Evolutionary conservation across 2,888 invertebrate species (phyloP).

Genomic region (Kuschelorhynchus macadamiae): DNA sequence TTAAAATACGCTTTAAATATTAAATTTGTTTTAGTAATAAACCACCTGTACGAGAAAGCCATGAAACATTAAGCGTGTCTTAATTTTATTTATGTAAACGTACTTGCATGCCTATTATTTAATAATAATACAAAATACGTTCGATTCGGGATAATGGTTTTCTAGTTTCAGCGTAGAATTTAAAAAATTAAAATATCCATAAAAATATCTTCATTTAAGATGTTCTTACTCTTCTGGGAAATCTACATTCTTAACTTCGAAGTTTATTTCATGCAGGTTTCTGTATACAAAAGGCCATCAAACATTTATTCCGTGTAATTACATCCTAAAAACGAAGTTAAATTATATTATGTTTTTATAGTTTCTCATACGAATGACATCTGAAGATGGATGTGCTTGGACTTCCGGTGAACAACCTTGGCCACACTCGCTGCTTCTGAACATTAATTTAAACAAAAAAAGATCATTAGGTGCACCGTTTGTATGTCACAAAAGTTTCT

Average conservation of each 20-base stretch:
- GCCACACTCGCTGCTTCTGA: conserved; percentile 64
- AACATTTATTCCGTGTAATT: conserved; percentile 48
- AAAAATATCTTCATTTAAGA: neutral
- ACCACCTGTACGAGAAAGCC: conserved; percentile 28
- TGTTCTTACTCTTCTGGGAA: no score
- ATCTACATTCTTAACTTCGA: neutral
- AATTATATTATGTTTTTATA: conserved; percentile 64
- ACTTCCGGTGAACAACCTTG: conserved; percentile 63
- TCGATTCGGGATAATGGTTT: no score
- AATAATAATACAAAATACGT: conserved; percentile 20
- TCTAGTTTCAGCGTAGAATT: no score
- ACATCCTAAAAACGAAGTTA: conserved; percentile 57
- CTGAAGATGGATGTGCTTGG: conserved; percentile 65
- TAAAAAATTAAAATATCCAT: no score
- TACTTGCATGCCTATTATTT: conserved; percentile 21
- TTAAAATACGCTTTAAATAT: conserved; percentile 31
- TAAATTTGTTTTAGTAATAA: conserved; percentile 35
- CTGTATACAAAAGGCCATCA: conserved; percentile 17
- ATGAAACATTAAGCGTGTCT: neutral
- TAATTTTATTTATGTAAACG: conserved; percentile 17
- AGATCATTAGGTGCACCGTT: conserved; percentile 59
- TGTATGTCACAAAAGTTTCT: conserved; percentile 34
- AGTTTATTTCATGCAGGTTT: conserved; percentile 3
- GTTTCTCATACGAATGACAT: conserved; percentile 67
- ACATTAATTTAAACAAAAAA: conserved; percentile 62